phyloP scores from a whole-genome alignment of 2,797 vertebrate genomes.

The Manis pentadactyla region DNA sequence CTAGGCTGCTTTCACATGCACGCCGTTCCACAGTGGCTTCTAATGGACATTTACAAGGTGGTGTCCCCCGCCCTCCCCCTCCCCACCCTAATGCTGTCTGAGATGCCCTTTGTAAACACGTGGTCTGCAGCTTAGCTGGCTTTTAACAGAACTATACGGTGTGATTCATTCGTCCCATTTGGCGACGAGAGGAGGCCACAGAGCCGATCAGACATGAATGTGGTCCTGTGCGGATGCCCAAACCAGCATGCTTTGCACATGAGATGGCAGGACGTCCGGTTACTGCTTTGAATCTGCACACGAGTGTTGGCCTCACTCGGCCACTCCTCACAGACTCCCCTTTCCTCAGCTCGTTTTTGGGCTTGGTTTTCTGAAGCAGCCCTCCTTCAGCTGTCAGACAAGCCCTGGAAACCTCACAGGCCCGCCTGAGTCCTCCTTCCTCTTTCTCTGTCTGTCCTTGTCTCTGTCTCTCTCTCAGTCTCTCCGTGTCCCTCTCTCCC shows the following conservation, averaged over 20 bases:
- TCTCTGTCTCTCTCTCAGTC: neutral
- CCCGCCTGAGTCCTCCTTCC: neutral
- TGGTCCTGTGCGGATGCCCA: conserved; percentile 11
- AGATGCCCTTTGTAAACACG: neutral
- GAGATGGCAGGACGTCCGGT: neutral
- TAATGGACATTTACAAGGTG: conserved; percentile 33
- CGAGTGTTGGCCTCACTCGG: neutral
- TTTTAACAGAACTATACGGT: neutral
- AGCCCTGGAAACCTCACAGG: neutral
- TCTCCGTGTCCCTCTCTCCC: neutral
- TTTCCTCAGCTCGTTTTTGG: neutral
- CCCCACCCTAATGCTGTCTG: neutral
- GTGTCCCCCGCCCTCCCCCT: neutral
- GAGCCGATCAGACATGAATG: neutral
- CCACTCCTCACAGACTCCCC: accelerated
- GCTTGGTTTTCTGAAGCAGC: neutral
- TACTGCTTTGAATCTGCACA: conserved; percentile 47
- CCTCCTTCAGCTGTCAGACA: neutral
- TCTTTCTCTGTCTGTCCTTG: neutral
- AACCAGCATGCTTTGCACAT: neutral
- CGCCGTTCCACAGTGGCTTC: neutral
- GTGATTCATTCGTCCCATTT: conserved; percentile 49
- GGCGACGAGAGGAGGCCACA: conserved; percentile 19
- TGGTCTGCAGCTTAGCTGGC: neutral
- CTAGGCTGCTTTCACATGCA: conserved; percentile 1